Conservation (phyloP, 2,888 invertebrate genomes). For the Eupithecia inturbata region DNA sequence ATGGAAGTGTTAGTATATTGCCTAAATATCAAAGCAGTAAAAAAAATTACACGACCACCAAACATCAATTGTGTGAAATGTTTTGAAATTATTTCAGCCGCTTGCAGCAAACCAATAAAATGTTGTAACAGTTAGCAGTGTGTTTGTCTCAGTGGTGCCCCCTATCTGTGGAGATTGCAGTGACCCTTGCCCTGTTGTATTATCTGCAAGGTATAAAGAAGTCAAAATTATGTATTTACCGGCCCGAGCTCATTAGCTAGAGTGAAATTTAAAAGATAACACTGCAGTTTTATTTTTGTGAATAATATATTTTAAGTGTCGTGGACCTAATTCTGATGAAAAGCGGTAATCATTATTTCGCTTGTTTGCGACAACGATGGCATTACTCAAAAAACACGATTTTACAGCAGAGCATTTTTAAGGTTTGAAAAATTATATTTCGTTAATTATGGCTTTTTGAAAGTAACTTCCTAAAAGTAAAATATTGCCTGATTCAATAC, state of each 20-base stretch:
- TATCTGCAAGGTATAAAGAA: slow-evolving; percentile 78
- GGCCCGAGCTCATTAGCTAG: slow-evolving; percentile 37
- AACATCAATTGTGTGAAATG: neutral
- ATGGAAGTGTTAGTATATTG: neutral
- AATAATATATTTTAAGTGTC: slow-evolving; percentile 15
- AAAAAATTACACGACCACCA: neutral
- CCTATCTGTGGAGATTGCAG: slow-evolving; percentile 66
- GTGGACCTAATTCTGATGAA: neutral
- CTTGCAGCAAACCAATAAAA: neutral
- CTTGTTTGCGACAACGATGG: too few relatives aligned
- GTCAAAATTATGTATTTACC: slow-evolving; percentile 60
- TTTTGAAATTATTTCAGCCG: too few relatives aligned
- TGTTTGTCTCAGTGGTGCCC: slow-evolving; percentile 4
- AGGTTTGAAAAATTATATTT: too few relatives aligned
- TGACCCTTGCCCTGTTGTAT: slow-evolving; percentile 73
- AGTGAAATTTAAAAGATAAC: slow-evolving; percentile 53
- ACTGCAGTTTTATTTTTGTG: slow-evolving; percentile 23
- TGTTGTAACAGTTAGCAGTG: slow-evolving; percentile 2
- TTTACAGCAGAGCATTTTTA: too few relatives aligned
- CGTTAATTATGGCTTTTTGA: too few relatives aligned
- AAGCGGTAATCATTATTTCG: slow-evolving; percentile 10
- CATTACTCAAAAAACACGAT: too few relatives aligned
- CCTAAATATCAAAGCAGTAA: neutral
- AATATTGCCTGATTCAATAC: too few relatives aligned
- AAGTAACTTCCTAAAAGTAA: too few relatives aligned